These are phyloP conservation scores for Capitulum mitella DNA, from an alignment of 2,888 invertebrate genomes.

Conservation along the genomic window DNA sequence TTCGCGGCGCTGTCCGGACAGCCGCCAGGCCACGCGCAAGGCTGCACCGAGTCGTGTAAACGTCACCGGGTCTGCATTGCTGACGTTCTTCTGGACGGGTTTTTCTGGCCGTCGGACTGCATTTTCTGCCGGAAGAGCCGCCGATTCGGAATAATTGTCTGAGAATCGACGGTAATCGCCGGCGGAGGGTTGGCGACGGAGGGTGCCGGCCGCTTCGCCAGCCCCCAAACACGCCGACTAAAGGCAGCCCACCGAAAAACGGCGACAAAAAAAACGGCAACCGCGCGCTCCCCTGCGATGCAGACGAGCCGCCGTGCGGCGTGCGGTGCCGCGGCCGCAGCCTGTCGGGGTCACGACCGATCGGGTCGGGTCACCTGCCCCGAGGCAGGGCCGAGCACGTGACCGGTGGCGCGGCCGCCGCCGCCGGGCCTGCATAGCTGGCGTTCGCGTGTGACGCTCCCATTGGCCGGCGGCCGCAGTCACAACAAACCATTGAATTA, in stretches of 20 bases:
- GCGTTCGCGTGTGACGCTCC: not conserved
- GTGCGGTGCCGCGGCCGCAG: too few relatives aligned
- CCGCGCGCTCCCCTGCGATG: not conserved
- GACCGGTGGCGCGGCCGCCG: not conserved
- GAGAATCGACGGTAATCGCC: not conserved
- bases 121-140: not conserved
- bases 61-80: not conserved
- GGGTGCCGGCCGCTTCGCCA: not conserved
- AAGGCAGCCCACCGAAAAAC: not conserved
- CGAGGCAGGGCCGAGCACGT: not conserved
- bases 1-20: not conserved
- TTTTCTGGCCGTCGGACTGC: not conserved
- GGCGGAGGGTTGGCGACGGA: not conserved
- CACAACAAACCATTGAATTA: slow-evolving; percentile 10
- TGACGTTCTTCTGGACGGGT: not conserved
- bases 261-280: not conserved
- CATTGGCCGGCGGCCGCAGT: not conserved
- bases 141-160: not conserved
- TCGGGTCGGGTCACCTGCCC: not conserved
- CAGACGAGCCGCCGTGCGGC: not conserved
- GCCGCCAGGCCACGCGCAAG: too few relatives aligned
- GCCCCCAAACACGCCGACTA: not conserved
- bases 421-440: not conserved
- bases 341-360: too few relatives aligned
- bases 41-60: not conserved